phyloP scores from a whole-genome alignment of 30 jellyfish, hydroid and myxozoan species.

The Phacellophora camtschatica region DNA sequence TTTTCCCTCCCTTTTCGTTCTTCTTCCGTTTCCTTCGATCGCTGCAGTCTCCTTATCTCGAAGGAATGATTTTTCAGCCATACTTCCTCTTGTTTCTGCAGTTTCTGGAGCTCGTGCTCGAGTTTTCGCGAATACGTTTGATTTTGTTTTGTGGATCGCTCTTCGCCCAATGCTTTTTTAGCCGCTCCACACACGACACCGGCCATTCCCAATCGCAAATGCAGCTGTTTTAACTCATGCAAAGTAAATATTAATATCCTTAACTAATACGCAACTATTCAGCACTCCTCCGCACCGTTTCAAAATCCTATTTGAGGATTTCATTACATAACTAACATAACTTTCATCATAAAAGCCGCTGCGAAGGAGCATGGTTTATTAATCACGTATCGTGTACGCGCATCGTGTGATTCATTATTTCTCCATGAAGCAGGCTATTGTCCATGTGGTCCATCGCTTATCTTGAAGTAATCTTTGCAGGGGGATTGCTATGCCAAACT shows the following conservation, averaged over 20 bases:
- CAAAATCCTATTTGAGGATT: no score
- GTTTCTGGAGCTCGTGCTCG: neutral
- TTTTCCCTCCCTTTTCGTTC: neutral
- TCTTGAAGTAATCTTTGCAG: neutral
- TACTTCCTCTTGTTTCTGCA: neutral
- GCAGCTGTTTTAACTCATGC: neutral
- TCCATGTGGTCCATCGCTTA: no score
- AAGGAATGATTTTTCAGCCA: slow-evolving; percentile 8
- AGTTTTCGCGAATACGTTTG: neutral
- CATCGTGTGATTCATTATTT: no score
- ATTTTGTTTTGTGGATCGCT: slow-evolving; percentile 4
- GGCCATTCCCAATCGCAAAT: neutral
- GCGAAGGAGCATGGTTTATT: no score
- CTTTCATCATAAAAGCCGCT: no score
- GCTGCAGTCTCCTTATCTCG: neutral
- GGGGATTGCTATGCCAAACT: neutral
- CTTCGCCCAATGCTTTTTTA: neutral
- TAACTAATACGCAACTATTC: no score
- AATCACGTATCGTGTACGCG: no score
- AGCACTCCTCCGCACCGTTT: no score
- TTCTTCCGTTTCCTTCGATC: neutral
- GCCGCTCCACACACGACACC: neutral
- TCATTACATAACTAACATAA: no score
- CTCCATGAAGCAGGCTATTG: no score
- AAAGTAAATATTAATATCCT: no score